Conservation (phyloP, 2,888 invertebrate genomes). For the Gasteruption jaculator region DNA sequence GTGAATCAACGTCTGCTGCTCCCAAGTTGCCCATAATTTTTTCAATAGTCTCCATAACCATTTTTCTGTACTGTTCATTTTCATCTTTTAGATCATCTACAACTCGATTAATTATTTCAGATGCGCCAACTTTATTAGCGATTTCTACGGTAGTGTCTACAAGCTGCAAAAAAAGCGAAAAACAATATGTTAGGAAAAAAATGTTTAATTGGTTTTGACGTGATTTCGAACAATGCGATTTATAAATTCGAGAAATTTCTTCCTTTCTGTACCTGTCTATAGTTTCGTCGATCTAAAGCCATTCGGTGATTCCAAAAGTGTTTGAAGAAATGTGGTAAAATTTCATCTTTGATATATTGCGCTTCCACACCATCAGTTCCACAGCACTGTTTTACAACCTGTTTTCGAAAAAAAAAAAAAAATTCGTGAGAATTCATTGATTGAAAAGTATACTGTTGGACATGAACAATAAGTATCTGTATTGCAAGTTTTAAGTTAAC, state of each 20-base stretch:
- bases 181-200: not conserved
- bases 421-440: constrained; percentile 13
- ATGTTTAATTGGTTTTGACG: too few species aligned
- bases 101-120: constrained; percentile 96
- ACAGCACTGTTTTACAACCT: constrained; percentile 99
- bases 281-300: constrained; percentile 97
- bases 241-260: not conserved
- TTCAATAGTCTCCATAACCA: constrained; percentile 99
- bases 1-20: constrained; percentile 95
- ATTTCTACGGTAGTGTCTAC: constrained; percentile 99
- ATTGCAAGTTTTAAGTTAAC: too few species aligned
- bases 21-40: constrained; percentile 97
- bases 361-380: constrained; percentile 99
- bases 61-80: constrained; percentile 98
- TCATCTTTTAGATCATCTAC: constrained; percentile 99
- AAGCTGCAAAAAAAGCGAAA: constrained; percentile 54
- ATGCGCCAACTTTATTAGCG: constrained; percentile 99
- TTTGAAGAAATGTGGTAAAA: constrained; percentile 96
- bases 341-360: constrained; percentile 98
- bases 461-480: too few species aligned
- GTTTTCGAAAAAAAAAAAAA: constrained; percentile 8
- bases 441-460: too few species aligned
- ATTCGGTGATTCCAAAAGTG: constrained; percentile 99
- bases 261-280: constrained; percentile 67
- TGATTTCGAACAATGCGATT: too few species aligned